A percentile compares a stretch with the other conserved stretches of the same genome.
These are phyloP conservation scores for Numenius phaeopus DNA, from an alignment of 2,797 vertebrate species.

Conservation along the genomic window DNA sequence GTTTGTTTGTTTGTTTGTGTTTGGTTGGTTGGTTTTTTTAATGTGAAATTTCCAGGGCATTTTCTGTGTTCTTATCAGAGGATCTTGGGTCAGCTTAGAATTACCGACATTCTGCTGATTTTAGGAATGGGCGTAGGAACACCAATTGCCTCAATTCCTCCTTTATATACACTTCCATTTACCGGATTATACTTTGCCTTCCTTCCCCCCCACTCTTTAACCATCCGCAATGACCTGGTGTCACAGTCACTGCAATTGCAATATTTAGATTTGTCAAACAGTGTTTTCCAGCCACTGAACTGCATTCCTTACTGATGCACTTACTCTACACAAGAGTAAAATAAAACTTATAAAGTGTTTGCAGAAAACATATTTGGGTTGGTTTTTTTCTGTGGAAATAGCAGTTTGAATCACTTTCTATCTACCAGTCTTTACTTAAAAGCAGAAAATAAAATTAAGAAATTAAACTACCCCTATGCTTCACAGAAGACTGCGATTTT, in stretches of 20 bases:
- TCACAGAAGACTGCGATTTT: constrained; percentile 52
- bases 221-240: neutral
- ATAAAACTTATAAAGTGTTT: neutral
- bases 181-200: neutral
- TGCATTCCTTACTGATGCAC: neutral
- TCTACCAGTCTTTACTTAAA: constrained; percentile 23
- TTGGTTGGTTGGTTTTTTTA: neutral
- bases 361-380: neutral
- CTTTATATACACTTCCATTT: neutral
- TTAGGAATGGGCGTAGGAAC: neutral
- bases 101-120: neutral
- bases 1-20: too few species aligned
- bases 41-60: neutral
- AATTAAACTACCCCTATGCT: constrained; percentile 2
- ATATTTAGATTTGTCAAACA: neutral
- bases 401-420: neutral
- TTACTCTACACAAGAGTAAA: neutral
- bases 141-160: neutral
- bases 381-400: neutral
- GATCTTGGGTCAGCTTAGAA: neutral
- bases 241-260: neutral
- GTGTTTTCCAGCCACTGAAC: neutral
- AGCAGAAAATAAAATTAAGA: constrained; percentile 47
- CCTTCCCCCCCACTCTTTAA: neutral
- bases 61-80: neutral